Evolutionary conservation across 2,113 vertebrate genomes (phyloP).

Genomic region (Halichoerus grypus): DNA sequence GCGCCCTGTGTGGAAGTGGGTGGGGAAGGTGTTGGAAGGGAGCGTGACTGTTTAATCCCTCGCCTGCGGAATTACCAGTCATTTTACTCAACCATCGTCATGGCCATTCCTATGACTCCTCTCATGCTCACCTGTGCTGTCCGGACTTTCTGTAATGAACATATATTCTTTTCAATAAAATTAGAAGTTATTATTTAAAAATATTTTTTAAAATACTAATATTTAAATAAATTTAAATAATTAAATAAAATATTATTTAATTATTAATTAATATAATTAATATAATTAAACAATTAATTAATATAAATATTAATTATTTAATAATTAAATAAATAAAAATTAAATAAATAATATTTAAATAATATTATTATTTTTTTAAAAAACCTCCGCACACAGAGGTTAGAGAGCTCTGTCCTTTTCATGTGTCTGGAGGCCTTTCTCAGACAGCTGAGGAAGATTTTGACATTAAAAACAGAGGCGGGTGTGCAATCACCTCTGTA

Average conservation of each 20-base stretch:
- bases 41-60: fast-evolving
- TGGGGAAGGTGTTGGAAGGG: fast-evolving
- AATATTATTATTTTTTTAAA: too few relatives aligned
- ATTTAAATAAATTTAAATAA: too few relatives aligned
- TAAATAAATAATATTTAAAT: too few relatives aligned
- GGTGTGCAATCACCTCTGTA: fast-evolving
- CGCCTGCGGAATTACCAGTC: too few relatives aligned
- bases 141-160: background rate
- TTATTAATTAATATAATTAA: too few relatives aligned
- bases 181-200: background rate
- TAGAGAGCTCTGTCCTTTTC: background rate
- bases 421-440: background rate
- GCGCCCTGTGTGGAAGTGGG: fast-evolving
- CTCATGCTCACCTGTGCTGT: background rate
- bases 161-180: background rate
- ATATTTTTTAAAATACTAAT: too few relatives aligned
- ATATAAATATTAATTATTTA: too few relatives aligned
- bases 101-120: background rate
- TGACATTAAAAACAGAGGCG: background rate
- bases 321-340: too few relatives aligned
- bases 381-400: background rate
- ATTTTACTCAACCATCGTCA: background rate
- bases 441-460: background rate
- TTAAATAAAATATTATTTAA: too few relatives aligned
- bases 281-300: too few relatives aligned